Percentiles rank a stretch among this genome's conserved stretches.
Conservation (phyloP, 2,113 vertebrate species). For the Ophiodon elongatus region DNA sequence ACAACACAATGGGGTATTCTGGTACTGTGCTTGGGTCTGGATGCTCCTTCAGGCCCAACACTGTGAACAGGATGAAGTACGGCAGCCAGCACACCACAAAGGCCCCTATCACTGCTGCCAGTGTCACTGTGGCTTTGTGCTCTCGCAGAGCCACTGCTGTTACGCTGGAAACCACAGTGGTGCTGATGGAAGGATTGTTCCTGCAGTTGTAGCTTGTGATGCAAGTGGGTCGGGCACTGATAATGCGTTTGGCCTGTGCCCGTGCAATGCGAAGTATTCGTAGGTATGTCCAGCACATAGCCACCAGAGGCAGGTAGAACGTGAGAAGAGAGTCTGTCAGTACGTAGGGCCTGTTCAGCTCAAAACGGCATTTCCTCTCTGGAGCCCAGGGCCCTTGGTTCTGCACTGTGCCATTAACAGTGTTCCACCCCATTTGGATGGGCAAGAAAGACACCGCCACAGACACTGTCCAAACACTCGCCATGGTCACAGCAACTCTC, state of each 20-base stretch:
- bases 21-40: slow-evolving; percentile 72
- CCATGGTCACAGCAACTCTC: slow-evolving; percentile 86
- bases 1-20: slow-evolving; percentile 79
- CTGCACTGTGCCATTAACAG: slow-evolving; percentile 85
- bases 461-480: slow-evolving; percentile 90
- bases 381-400: slow-evolving; percentile 65
- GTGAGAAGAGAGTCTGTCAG: slow-evolving; percentile 91
- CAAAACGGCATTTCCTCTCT: slow-evolving; percentile 84
- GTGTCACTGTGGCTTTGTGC: slow-evolving; percentile 86
- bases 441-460: slow-evolving; percentile 94
- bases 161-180: slow-evolving; percentile 73
- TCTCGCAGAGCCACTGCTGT: slow-evolving; percentile 82
- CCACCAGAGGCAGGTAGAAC: slow-evolving; percentile 92
- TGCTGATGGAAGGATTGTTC: slow-evolving; percentile 58
- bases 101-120: slow-evolving; percentile 88
- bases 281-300: slow-evolving; percentile 95
- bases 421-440: slow-evolving; percentile 97
- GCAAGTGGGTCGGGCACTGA: slow-evolving; percentile 78
- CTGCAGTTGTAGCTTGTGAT: slow-evolving; percentile 63
- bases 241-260: slow-evolving; percentile 91
- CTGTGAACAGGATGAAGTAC: slow-evolving; percentile 90
- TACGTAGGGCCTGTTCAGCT: slow-evolving; percentile 89
- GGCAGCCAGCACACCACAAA: slow-evolving; percentile 93
- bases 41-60: slow-evolving; percentile 84
- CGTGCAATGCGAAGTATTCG: slow-evolving; percentile 92